Evolutionary conservation across 2,113 vertebrate species (phyloP), one percentile per base, ranked within the genome.

Genomic region (Cyphomyrus discorhynchus): DNA sequence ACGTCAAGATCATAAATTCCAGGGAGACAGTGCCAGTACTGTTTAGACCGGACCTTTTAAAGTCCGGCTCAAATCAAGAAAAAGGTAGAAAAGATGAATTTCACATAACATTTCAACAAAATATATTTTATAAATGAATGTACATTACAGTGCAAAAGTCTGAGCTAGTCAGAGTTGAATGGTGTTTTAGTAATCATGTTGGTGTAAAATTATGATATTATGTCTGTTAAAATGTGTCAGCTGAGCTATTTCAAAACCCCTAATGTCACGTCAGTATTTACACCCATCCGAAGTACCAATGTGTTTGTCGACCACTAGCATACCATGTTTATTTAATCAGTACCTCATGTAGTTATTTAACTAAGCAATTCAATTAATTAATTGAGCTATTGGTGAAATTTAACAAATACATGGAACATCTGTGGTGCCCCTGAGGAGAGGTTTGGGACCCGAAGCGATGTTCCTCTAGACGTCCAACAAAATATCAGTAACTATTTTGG

Each of bases 1-100:
- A 93, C 0, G 96, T 97, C 0, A 96, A 35, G 96, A 88, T 98
- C 90, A 98, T 97, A 94, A 99, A 97, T 0, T 97, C 97, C 89
- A 96, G 98, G 0, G 98, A 99, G 92, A 97, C 94, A 0, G 97
- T 94, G 27, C 98, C 98, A 0, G 49, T 1, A 85, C 66, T 0
- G 0, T 62, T 94, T n/a, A 53, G n/a, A 0, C 11, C 0, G 0
- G 0, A 91, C 17, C 91, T 98, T 62, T 1, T 97, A 83, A 62
- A 92, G 0, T 82, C 87, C 4, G 99, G 98, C 50, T 1, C 9
- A 0, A 0, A 0, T 77, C 3, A 39, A 0, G 3, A 77, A 77
- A 77, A 77, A 35, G 31, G 70, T 77, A 39, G 31, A 15, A 6
- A 77, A 35, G 11, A 74, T 39, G 3, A 1, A 31, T 39, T 77